These are phyloP conservation scores for Chaenodraco wilsoni DNA, from an alignment of 2,797 vertebrate species.

Conservation along the genomic window DNA sequence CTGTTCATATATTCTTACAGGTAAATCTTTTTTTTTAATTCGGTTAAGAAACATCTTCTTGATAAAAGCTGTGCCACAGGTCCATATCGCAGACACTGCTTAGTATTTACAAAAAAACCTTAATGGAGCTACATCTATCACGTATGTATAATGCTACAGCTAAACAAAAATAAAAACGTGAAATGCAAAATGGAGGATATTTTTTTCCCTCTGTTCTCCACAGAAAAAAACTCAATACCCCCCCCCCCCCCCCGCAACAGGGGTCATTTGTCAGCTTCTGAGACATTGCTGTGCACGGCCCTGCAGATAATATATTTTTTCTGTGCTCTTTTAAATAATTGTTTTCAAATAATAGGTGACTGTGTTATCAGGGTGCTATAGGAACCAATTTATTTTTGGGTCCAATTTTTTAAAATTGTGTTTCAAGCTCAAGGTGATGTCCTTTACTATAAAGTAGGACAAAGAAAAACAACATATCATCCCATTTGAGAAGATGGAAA, in stretches of 20 bases:
- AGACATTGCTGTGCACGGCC: background rate
- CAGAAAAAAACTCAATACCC: constrained; percentile 39
- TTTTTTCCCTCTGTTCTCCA: constrained; percentile 2
- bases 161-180: background rate
- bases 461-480: background rate
- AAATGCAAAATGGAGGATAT: background rate
- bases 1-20: no score
- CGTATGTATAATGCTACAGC: background rate
- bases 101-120: background rate
- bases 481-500: background rate
- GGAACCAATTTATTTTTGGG: background rate
- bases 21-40: background rate
- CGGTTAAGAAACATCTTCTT: background rate
- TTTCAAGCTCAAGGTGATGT: background rate
- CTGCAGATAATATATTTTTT: background rate
- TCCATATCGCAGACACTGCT: background rate
- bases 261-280: constrained; percentile 17
- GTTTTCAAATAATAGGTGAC: background rate
- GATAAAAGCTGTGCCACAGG: background rate
- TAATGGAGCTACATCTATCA: background rate
- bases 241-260: constrained; percentile 23
- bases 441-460: background rate
- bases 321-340: background rate
- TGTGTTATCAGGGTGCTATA: background rate
- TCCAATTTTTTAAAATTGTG: background rate